A percentile compares a stretch with the other conserved stretches of the same genome.
Evolutionary conservation across 1,140 invertebrate genomes (phyloP).

Genomic region (Caenorhabditis tropicalis): DNA sequence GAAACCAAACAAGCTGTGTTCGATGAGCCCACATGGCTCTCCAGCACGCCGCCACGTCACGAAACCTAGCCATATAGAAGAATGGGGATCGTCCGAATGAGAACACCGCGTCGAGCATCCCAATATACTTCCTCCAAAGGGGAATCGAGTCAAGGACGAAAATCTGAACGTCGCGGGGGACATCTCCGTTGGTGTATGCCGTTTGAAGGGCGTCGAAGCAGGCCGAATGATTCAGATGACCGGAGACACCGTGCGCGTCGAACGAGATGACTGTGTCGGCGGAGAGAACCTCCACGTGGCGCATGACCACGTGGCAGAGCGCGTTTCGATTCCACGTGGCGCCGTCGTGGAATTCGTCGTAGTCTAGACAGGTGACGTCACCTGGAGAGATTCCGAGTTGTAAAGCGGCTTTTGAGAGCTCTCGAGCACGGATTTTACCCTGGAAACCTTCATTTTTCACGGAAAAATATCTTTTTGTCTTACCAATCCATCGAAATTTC

Average conservation of each 20-base stretch:
- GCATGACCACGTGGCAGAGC: constrained; percentile 22
- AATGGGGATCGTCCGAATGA: constrained; percentile 60
- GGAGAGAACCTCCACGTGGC: constrained; percentile 71
- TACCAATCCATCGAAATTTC: constrained; percentile 74
- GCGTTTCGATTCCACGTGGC: constrained; percentile 20
- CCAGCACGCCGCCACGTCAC: constrained; percentile 60
- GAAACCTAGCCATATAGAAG: constrained; percentile 48
- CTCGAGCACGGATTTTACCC: constrained; percentile 78
- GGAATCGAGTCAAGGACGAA: constrained; percentile 64
- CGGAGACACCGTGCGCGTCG: constrained; percentile 86
- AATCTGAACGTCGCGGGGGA: constrained; percentile 60
- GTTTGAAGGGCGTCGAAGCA: constrained; percentile 62
- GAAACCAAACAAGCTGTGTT: constrained; percentile 91
- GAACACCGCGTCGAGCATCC: constrained; percentile 72
- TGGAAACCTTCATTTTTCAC: constrained; percentile 72
- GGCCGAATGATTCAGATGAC: constrained; percentile 86
- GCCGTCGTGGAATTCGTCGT: constrained; percentile 78
- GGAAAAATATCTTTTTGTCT: not conserved
- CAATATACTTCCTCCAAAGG: constrained; percentile 79
- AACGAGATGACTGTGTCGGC: constrained; percentile 81
- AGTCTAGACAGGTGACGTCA: constrained; percentile 79
- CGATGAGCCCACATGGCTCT: constrained; percentile 84
- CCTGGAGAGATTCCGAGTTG: constrained; percentile 81
- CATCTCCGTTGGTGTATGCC: constrained; percentile 61
- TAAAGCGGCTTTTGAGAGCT: constrained; percentile 82